A percentile compares a stretch with the other conserved stretches of the same genome.
These are phyloP conservation scores for Heliconius congener DNA, from an alignment of 1,140 invertebrate species.

Conservation along the genomic window DNA sequence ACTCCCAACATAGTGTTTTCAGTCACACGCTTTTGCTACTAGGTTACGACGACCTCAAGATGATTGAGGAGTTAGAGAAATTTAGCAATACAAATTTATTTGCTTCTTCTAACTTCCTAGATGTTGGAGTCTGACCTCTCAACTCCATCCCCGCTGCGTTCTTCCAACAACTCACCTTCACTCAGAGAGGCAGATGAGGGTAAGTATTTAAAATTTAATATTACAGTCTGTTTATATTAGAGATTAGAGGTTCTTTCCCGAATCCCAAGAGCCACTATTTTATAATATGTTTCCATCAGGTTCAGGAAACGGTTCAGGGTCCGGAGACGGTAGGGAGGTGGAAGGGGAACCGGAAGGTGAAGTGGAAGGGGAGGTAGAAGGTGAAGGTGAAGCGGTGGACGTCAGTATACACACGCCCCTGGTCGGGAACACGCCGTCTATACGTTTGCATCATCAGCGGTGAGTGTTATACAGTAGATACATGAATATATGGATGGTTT, in stretches of 20 bases:
- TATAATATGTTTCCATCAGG: constrained; percentile 18
- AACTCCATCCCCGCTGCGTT: constrained; percentile 66
- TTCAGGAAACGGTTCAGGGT: constrained; percentile 52
- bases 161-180: constrained; percentile 65
- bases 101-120: constrained; percentile 38
- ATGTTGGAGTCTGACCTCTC: constrained; percentile 67
- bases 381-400: constrained; percentile 69
- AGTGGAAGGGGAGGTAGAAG: constrained; percentile 51
- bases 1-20: too few relatives aligned
- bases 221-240: too few relatives aligned
- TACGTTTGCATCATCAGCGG: constrained; percentile 56
- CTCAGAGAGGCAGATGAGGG: constrained; percentile 73
- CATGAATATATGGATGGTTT: too few relatives aligned
- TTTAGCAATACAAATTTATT: neutral
- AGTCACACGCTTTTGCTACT: too few relatives aligned
- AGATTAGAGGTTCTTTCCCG: too few relatives aligned
- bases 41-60: too few relatives aligned
- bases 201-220: constrained; percentile 26
- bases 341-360: constrained; percentile 47
- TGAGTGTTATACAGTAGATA: constrained; percentile 22
- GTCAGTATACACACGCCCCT: constrained; percentile 79
- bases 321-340: constrained; percentile 40
- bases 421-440: constrained; percentile 63
- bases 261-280: too few relatives aligned
- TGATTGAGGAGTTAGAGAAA: too few relatives aligned